Base-by-base conservation (phyloP, 2,113 vertebrate species). In the Hyperopisus bebe region DNA sequence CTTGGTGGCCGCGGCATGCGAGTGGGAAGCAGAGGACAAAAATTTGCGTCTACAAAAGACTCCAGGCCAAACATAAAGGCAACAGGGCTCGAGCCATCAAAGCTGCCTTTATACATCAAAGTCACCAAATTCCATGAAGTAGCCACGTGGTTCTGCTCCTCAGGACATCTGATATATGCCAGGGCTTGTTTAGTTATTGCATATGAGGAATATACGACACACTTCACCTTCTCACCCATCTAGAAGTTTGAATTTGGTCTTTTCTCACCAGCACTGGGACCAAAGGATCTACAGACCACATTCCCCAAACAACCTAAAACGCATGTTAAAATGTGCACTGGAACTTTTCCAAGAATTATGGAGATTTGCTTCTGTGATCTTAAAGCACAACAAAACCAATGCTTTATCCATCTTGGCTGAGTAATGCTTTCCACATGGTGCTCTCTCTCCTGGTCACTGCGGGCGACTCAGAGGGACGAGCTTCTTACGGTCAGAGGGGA, bases 381-480 rank as follows among this genome's bases (percentile, higher is more conserved):
- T 35, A 80, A 77, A 17, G 58, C n/a, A 88, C 17, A 88, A 88
- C 53, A 27, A 55, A 66, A 27, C 87, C 27, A 15, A 17, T 47
- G 47, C 50, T 9, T 87, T 53, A 39, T 55, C 27, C n/a, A 53
- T 87, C 24, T 84, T 47, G 44, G 44, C 44, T n/a, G 42, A 84
- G 48, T 87, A 55, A 87, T 87, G 85, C 21, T 15, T 87, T 87
- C 85, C 85, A 87, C 31, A 39, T 87, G 85, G n/a, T 35, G 48
- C 27, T n/a, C n/a, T 9, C 84, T 50, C 85, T 53, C n/a, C 50
- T 1, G 47, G 31, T 87, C 7, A 87, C 47, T 53, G 84, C 24
- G 48, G 48, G n/a, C 3, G 15, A 39, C 84, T 6, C 84, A 51
- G 84, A 4, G 17, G 50, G 47, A 55, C 50, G 50, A 17, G 85